These are phyloP conservation scores for Hydraecia micacea DNA, from an alignment of 2,888 invertebrate genomes.

Conservation along the genomic window DNA sequence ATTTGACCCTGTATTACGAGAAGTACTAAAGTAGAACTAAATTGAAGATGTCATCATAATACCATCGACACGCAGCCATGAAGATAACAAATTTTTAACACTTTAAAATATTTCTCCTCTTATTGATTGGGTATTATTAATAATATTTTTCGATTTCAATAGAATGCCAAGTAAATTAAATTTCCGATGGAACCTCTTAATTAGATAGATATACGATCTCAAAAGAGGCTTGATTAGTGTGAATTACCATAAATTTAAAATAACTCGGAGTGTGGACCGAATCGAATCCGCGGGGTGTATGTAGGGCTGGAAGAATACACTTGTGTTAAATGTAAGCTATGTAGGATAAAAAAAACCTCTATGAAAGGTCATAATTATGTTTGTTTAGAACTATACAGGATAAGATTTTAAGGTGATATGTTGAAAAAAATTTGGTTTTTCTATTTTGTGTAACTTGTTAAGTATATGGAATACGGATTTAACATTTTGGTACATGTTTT, in stretches of 20 bases:
- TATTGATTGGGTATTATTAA: slow-evolving; percentile 54
- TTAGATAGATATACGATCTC: slow-evolving; percentile 63
- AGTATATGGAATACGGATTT: too few relatives aligned
- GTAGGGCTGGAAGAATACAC: slow-evolving; percentile 48
- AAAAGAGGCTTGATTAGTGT: slow-evolving; percentile 62
- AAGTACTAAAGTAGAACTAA: slow-evolving; percentile 27
- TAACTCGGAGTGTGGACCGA: slow-evolving; percentile 66
- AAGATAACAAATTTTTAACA: slow-evolving; percentile 55
- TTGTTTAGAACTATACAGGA: not conserved
- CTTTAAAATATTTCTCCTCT: slow-evolving; percentile 51
- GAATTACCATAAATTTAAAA: slow-evolving; percentile 68
- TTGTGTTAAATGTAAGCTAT: not conserved
- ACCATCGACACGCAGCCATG: slow-evolving; percentile 7
- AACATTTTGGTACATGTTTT: too few relatives aligned
- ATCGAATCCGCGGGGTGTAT: slow-evolving; percentile 53
- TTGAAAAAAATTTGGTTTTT: too few relatives aligned
- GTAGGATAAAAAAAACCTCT: too few relatives aligned
- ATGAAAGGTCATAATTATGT: not conserved
- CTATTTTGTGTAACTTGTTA: too few relatives aligned
- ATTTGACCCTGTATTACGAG: slow-evolving; percentile 1
- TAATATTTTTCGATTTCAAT: slow-evolving; percentile 61
- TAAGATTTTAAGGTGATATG: too few relatives aligned
- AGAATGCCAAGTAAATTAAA: slow-evolving; percentile 58
- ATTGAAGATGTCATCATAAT: slow-evolving; percentile 24
- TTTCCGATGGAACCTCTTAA: slow-evolving; percentile 61